Conservation (phyloP, 2,888 invertebrate species). For the Drosophila ustulata region DNA sequence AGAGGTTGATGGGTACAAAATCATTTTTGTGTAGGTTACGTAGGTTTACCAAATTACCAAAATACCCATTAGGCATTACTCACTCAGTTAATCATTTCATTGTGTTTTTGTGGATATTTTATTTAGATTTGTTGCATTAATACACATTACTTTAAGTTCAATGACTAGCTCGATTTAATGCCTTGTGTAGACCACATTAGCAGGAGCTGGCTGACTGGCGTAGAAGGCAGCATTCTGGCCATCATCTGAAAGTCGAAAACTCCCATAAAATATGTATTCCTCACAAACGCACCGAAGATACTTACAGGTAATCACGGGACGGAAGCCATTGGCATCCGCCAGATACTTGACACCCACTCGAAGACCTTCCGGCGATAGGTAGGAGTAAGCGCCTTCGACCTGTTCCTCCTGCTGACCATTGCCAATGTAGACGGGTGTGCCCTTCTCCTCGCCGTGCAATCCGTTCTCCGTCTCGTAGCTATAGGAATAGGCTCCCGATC, state of each 20-base stretch:
- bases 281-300: neutral
- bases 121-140: slow-evolving; percentile 1
- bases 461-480: slow-evolving; percentile 83
- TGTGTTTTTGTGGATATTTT: slow-evolving; percentile 14
- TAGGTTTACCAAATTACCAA: neutral
- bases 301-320: slow-evolving; percentile 81
- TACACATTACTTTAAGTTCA: neutral
- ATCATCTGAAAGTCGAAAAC: slow-evolving; percentile 63
- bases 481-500: slow-evolving; percentile 74
- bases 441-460: slow-evolving; percentile 79
- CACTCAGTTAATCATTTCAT: neutral
- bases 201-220: slow-evolving; percentile 65
- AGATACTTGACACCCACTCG: slow-evolving; percentile 79
- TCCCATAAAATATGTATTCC: neutral
- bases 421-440: slow-evolving; percentile 55
- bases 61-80: neutral
- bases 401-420: slow-evolving; percentile 66
- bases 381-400: slow-evolving; percentile 82
- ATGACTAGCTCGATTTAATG: slow-evolving; percentile 37
- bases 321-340: slow-evolving; percentile 82
- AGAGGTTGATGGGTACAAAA: neutral
- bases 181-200: slow-evolving; percentile 67
- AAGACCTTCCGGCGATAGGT: slow-evolving; percentile 81
- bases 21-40: neutral
- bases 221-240: slow-evolving; percentile 71